Percentiles rank a stretch among this genome's conserved stretches.
These are phyloP conservation scores for Calliphora vicina DNA, from an alignment of 1,140 invertebrate species.

Conservation along the genomic window DNA sequence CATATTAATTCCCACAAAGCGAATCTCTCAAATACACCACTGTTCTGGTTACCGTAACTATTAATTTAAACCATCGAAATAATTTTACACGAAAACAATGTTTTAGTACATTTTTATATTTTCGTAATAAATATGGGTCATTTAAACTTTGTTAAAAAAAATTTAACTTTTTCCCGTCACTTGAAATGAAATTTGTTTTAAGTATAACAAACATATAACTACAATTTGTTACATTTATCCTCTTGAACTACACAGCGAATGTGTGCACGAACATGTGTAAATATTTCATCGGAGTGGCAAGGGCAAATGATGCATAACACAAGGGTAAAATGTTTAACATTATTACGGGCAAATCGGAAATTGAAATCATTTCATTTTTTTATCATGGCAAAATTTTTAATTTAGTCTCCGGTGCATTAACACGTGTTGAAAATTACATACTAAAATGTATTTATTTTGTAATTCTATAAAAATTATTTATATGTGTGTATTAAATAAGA, in stretches of 20 bases:
- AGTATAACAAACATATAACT: background rate
- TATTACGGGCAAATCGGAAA: background rate
- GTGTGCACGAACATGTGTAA: background rate
- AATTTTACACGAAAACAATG: too few relatives aligned
- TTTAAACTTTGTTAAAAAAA: slow-evolving; percentile 28
- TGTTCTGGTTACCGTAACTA: too few relatives aligned
- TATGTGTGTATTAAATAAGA: too few relatives aligned
- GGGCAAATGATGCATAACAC: background rate
- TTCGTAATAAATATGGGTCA: slow-evolving; percentile 24
- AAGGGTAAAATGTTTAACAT: background rate
- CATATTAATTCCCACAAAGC: too few relatives aligned
- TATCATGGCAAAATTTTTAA: background rate
- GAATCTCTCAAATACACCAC: too few relatives aligned
- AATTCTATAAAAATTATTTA: too few relatives aligned
- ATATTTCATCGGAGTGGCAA: background rate
- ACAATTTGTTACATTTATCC: background rate
- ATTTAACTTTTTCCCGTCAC: slow-evolving; percentile 23
- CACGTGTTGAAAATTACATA: background rate
- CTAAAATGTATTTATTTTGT: too few relatives aligned
- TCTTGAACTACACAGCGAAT: background rate
- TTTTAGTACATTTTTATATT: background rate
- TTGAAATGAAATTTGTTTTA: background rate
- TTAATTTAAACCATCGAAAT: too few relatives aligned
- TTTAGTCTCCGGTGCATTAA: background rate
- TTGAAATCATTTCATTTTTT: background rate